A percentile compares a stretch with the other conserved stretches of the same genome.
Conservation (phyloP, 2,888 invertebrate species). For the Leptothorax acervorum region DNA sequence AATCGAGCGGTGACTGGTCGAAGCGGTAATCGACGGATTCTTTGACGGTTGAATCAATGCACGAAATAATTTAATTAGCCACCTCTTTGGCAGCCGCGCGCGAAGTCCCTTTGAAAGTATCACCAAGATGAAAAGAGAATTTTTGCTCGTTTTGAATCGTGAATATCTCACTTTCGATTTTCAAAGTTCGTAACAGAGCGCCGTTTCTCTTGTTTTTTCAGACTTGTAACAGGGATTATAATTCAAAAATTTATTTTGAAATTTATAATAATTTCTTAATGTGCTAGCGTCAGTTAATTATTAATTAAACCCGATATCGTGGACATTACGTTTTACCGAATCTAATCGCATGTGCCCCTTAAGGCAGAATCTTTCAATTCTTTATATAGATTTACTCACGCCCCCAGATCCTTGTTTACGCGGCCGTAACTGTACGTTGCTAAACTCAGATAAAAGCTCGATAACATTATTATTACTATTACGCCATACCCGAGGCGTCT, state of each 20-base stretch:
- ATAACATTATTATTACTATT: constrained; percentile 77
- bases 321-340: neutral
- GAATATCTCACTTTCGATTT: neutral
- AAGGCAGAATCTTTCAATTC: constrained; percentile 55
- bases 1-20: constrained; percentile 61
- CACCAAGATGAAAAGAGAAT: neutral
- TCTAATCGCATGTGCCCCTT: neutral
- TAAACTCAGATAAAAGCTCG: constrained; percentile 71
- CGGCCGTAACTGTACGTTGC: constrained; percentile 67
- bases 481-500: constrained; percentile 69
- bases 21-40: constrained; percentile 54
- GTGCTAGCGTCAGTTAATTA: neutral
- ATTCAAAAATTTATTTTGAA: neutral
- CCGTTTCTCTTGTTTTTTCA: neutral
- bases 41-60: constrained; percentile 60
- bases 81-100: constrained; percentile 47
- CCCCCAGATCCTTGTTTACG: constrained; percentile 73
- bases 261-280: neutral
- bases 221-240: neutral
- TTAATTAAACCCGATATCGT: neutral
- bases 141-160: neutral
- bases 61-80: constrained; percentile 72
- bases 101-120: constrained; percentile 5
- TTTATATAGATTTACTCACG: constrained; percentile 74
- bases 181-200: neutral